Evolutionary conservation across 2,888 invertebrate genomes (phyloP).

Genomic region (Aspidiotus destructor): DNA sequence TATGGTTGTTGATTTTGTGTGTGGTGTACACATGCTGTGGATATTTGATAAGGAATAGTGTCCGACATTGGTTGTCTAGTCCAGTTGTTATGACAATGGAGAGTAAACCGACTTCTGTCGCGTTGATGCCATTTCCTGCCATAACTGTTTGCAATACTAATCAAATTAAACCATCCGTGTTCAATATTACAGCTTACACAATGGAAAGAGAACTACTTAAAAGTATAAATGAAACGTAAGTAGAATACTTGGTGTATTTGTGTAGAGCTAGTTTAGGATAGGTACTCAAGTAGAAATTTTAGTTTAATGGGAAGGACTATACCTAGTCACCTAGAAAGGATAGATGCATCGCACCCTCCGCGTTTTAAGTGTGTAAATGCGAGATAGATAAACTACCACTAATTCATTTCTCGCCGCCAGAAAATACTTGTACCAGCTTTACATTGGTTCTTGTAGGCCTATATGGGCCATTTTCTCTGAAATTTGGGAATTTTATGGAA

Average conservation of each 20-base stretch:
- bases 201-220: conserved; percentile 1
- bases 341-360: no score
- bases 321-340: no score
- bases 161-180: conserved; percentile 27
- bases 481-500: no score
- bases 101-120: conserved; percentile 22
- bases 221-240: conserved; percentile 19
- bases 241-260: not conserved
- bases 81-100: conserved; percentile 25
- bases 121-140: conserved; percentile 28
- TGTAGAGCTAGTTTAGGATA: not conserved
- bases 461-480: no score
- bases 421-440: no score
- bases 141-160: conserved; percentile 25
- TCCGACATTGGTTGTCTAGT: conserved; percentile 17
- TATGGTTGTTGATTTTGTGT: conserved; percentile 14
- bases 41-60: conserved; percentile 19
- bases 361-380: no score
- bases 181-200: conserved; percentile 23
- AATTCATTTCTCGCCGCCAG: no score
- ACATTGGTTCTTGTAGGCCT: no score
- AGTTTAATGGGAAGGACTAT: not conserved
- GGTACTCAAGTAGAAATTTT: not conserved
- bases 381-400: no score
- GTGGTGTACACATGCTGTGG: conserved; percentile 17